Percentiles rank a stretch among this genome's conserved stretches.
These are phyloP conservation scores for Marisa cornuarietis DNA, from an alignment of 1,140 invertebrate species.

Conservation along the genomic window DNA sequence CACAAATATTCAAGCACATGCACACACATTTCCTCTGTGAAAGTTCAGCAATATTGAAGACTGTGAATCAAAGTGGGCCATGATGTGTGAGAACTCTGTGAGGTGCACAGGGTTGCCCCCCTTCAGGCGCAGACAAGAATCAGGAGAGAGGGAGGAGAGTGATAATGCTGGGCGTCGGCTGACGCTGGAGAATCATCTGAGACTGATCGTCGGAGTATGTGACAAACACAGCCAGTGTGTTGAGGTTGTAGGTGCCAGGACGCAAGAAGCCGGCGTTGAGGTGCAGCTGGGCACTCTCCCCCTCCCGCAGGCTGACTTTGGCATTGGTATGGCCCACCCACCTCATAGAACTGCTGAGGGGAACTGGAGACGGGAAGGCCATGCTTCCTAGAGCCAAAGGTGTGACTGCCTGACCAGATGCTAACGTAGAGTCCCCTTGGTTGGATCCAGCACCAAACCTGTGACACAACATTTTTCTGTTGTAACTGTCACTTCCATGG, in stretches of 20 bases:
- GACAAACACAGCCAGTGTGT: conserved; percentile 58
- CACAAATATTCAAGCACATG: not conserved
- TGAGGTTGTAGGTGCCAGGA: conserved; percentile 62
- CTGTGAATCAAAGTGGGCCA: not conserved
- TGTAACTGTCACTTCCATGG: not conserved
- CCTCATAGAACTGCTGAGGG: conserved; percentile 39
- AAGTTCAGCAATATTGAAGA: not conserved
- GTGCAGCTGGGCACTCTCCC: conserved; percentile 40
- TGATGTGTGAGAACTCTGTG: not conserved
- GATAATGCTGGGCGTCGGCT: conserved; percentile 55
- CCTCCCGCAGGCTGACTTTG: conserved; percentile 40
- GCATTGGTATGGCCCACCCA: conserved; percentile 56
- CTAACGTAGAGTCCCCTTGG: not conserved
- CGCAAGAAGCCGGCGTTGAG: conserved; percentile 53
- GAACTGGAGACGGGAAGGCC: not conserved
- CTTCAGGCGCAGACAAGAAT: not conserved
- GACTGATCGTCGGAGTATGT: conserved; percentile 46
- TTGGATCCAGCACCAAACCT: not conserved
- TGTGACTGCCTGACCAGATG: conserved; percentile 24
- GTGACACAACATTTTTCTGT: not conserved
- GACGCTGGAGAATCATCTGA: conserved; percentile 60
- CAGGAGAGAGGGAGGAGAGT: conserved; percentile 41
- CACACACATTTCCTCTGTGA: not conserved
- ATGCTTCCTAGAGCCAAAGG: not conserved
- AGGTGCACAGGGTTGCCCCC: not conserved